A percentile compares a stretch with the other conserved stretches of the same genome.
Conservation (phyloP, 2,888 invertebrate genomes). For the Corbicula japonica region DNA sequence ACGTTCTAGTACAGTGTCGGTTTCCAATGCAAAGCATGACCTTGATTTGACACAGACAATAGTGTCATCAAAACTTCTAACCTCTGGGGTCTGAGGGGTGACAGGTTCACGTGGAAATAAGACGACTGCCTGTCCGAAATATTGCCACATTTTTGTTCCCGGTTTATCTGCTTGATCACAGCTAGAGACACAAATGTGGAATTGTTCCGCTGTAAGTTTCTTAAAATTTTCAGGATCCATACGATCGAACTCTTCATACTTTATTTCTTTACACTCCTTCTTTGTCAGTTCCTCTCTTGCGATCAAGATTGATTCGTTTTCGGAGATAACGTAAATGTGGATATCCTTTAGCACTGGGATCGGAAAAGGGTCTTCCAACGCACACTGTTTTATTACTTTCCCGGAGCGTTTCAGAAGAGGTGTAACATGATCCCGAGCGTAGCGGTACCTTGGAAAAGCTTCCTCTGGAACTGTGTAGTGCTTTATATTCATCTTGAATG, state of each 20-base stretch:
- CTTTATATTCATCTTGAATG: not conserved
- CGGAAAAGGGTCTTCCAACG: constrained; percentile 9
- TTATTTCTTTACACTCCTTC: not conserved
- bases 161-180: not conserved
- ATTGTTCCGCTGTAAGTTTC: not conserved
- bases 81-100: not conserved
- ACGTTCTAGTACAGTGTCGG: constrained; percentile 22
- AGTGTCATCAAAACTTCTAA: not conserved
- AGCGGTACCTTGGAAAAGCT: constrained; percentile 20
- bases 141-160: not conserved
- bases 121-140: not conserved
- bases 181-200: constrained; percentile 10
- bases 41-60: constrained; percentile 5
- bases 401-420: constrained; percentile 10
- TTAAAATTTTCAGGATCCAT: not conserved
- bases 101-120: not conserved
- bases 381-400: not conserved
- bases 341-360: constrained; percentile 6
- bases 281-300: not conserved
- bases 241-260: not conserved
- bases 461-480: constrained; percentile 16
- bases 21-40: not conserved
- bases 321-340: constrained; percentile 1
- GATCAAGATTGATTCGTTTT: not conserved
- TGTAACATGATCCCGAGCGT: constrained; percentile 7